phyloP scores from a whole-genome alignment of 2,888 invertebrate species.

The Sipha maydis region DNA sequence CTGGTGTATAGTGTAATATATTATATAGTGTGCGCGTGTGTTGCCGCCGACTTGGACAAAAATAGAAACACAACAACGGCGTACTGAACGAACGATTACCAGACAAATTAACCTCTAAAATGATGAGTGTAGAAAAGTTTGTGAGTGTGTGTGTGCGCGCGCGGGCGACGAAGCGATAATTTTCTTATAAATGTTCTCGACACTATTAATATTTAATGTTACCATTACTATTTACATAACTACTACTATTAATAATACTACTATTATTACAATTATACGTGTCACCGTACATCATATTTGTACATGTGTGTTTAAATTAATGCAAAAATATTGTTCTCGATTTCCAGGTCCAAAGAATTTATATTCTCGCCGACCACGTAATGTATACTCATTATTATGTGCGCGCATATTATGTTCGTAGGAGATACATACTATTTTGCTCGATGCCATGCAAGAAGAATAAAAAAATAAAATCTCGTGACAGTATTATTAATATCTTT shows the following conservation, averaged over 20 bases:
- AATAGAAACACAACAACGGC: slow-evolving; percentile 32
- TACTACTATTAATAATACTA: not conserved
- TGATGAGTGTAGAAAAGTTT: not conserved
- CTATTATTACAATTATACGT: not conserved
- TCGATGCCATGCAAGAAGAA: not conserved
- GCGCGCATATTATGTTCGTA: not conserved
- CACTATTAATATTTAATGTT: not conserved
- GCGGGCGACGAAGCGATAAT: not conserved
- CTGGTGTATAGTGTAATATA: not conserved
- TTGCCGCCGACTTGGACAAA: slow-evolving; percentile 5
- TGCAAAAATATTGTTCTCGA: too few relatives aligned
- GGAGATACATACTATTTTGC: not conserved
- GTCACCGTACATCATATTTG: not conserved
- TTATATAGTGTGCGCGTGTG: not conserved
- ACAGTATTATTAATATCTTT: not conserved
- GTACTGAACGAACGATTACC: slow-evolving; percentile 1
- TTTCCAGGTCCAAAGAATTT: not conserved
- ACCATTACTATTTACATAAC: not conserved
- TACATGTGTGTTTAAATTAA: too few relatives aligned
- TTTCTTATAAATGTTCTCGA: not conserved
- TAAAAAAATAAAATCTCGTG: not conserved
- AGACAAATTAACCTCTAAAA: slow-evolving; percentile 34
- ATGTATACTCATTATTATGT: not conserved
- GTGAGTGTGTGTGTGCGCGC: not conserved
- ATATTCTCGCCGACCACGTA: not conserved